phyloP scores from a whole-genome alignment of 1,140 invertebrate species.

The Stegodyphus mimosarum region DNA sequence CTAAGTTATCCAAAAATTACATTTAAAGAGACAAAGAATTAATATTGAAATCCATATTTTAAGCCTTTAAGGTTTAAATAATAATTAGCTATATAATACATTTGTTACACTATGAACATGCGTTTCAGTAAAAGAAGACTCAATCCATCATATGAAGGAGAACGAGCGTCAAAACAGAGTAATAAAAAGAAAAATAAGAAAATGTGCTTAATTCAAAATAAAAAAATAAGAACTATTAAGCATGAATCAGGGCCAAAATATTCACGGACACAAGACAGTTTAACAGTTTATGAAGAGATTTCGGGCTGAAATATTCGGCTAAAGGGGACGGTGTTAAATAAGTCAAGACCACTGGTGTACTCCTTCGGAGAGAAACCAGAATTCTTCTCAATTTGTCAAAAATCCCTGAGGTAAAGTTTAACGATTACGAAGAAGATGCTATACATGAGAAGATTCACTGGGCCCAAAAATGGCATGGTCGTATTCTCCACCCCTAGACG shows the following conservation, averaged over 20 bases:
- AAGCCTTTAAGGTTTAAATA: too few species aligned
- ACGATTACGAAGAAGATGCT: slow-evolving; percentile 25
- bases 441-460: slow-evolving; percentile 44
- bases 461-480: slow-evolving; percentile 55
- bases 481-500: slow-evolving; percentile 21
- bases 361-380: not conserved
- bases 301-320: not conserved
- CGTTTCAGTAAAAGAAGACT: too few species aligned
- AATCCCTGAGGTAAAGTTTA: slow-evolving; percentile 24
- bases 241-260: not conserved
- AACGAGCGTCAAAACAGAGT: not conserved
- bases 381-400: slow-evolving; percentile 18
- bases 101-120: not conserved
- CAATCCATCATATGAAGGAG: not conserved
- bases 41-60: too few species aligned
- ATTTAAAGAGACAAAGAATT: too few species aligned
- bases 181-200: not conserved
- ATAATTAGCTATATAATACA: too few species aligned
- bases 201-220: too few species aligned
- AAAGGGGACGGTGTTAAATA: not conserved
- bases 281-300: slow-evolving; percentile 3
- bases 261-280: not conserved
- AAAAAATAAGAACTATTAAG: too few species aligned
- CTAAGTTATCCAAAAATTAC: too few species aligned
- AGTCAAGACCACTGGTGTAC: not conserved